Conservation (phyloP, 2,113 vertebrate genomes). For the Acrocephalus kingi region DNA sequence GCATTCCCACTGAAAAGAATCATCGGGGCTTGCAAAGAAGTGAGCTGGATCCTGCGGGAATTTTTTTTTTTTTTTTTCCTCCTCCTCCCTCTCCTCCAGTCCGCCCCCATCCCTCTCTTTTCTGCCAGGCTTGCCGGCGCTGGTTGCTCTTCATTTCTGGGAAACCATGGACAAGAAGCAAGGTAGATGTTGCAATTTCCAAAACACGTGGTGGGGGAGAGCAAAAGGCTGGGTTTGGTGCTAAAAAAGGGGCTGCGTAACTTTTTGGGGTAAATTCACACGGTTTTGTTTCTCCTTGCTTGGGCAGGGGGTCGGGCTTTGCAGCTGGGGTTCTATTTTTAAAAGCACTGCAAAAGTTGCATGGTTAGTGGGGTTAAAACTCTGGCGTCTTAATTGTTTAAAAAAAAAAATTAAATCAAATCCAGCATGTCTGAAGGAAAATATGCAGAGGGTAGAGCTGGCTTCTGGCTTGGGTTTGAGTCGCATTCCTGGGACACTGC, state of each 20-base stretch:
- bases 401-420: background rate
- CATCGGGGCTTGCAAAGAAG: background rate
- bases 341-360: background rate
- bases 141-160: constrained; percentile 64
- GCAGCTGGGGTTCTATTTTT: background rate
- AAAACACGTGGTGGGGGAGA: constrained; percentile 23
- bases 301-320: background rate
- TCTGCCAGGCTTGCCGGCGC: constrained; percentile 1
- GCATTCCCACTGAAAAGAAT: background rate
- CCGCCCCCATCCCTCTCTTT: background rate
- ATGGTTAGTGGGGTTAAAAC: background rate
- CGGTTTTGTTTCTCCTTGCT: background rate
- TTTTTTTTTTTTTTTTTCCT: background rate
- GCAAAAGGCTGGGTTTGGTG: background rate
- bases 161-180: constrained; percentile 75
- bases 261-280: background rate
- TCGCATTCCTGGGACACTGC: background rate
- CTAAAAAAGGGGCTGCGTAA: background rate
- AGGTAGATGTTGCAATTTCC: constrained; percentile 70
- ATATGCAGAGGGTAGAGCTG: background rate
- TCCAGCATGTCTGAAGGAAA: background rate
- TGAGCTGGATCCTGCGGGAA: background rate
- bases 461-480: background rate
- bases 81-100: background rate
- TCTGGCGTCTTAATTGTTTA: background rate